Base-by-base conservation (phyloP, 2,888 invertebrate genomes). In the Caenorhabditis afra region DNA sequence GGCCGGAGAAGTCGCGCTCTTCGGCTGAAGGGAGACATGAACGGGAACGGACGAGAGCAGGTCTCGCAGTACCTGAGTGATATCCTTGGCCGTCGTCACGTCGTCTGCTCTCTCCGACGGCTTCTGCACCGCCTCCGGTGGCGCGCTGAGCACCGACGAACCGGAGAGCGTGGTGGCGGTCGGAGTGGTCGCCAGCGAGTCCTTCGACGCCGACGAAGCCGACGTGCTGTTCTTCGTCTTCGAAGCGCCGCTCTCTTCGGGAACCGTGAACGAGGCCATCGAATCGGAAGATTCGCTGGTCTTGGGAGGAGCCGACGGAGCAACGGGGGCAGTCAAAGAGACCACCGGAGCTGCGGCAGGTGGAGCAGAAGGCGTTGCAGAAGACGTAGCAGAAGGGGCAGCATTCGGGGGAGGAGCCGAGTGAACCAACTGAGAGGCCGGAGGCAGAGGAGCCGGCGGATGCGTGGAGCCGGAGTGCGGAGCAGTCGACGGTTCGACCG, bases 161-260 rank as follows among this genome's bases (percentile, higher is more conserved):
- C 64, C 73, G 12, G 73, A 64, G 20, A 65, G 64, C 58, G 73
- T 64, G 3, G 73, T 73, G 5, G 64, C 65, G 47, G 70, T 47
- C 22, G 70, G 70, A 23, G 70, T 70, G 16, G 61, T 11, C 22
- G 55, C 11, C 1, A 4, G 7, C 3, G 47, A 23, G n/a, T 47
- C 47, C 35, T 70, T 70, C 37, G 53, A 45, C 12, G 12, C 20
- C 35, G 37, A 4, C 10, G 14, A 39, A 2, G 44, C 16, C 5
- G 14, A 41, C 5, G 29, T 23, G 35, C 59, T 41, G 20, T 59
- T 29, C 5, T n/a, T n/a, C n/a, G n/a, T n/a, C n/a, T n/a, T n/a
- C n/a, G n/a, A n/a, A n/a, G 59, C 39, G 10, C 29, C 29, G 0
- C 50, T 23, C 22, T 68, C 59, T 22, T 59, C 68, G 4, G 59